phyloP scores from a whole-genome alignment of 2,797 vertebrate genomes.

The Hydrophis major region DNA sequence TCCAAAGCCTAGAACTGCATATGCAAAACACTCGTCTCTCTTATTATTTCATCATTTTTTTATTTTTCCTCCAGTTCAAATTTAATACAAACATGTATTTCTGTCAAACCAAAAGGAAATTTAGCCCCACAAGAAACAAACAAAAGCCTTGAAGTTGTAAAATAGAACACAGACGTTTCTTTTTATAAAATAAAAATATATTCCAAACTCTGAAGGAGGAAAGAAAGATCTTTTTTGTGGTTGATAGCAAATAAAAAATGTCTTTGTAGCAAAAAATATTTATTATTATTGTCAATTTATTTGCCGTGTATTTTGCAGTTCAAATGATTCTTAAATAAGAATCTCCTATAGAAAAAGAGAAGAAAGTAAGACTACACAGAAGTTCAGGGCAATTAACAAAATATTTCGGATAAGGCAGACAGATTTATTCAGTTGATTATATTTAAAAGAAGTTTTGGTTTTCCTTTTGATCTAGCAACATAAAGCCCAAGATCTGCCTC shows the following conservation, averaged over 20 bases:
- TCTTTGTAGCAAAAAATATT: background rate
- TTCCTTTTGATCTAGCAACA: background rate
- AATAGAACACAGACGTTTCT: background rate
- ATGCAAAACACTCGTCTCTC: background rate
- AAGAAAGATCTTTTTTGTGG: background rate
- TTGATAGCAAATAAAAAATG: background rate
- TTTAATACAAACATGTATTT: background rate
- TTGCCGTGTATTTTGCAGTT: background rate
- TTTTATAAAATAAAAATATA: background rate
- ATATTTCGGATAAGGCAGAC: background rate
- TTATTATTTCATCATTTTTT: background rate
- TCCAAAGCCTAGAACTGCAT: background rate
- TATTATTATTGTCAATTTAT: background rate
- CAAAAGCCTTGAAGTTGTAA: background rate
- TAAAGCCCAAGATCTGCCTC: too few relatives aligned
- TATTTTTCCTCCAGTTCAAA: background rate
- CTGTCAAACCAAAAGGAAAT: slow-evolving; percentile 9
- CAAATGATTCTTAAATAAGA: background rate
- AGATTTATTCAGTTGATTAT: background rate
- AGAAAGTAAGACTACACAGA: background rate
- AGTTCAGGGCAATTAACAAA: background rate
- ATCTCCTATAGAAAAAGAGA: background rate
- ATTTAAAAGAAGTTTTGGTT: background rate
- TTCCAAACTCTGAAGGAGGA: background rate
- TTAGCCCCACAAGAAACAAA: background rate